phyloP scores from a whole-genome alignment of 2,797 vertebrate species.

The Falco columbarius region DNA sequence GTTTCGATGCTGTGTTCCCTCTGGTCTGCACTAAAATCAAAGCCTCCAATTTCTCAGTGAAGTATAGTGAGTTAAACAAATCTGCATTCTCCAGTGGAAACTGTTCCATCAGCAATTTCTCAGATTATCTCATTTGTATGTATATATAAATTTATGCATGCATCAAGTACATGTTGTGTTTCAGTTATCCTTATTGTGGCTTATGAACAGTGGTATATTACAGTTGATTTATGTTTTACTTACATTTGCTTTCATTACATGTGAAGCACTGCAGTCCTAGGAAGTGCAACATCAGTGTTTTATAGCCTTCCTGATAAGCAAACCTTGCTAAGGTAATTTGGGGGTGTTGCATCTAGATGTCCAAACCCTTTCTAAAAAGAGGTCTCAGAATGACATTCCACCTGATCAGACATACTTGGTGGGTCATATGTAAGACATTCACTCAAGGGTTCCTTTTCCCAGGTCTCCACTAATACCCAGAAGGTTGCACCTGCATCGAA shows the following conservation, averaged over 20 bases:
- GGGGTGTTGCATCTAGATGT: background rate
- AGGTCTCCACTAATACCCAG: constrained; percentile 79
- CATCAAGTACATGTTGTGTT: background rate
- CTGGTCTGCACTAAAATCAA: background rate
- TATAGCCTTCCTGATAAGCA: background rate
- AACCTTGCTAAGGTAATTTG: background rate
- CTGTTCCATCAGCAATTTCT: background rate
- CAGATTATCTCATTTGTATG: background rate
- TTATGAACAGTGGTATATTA: background rate
- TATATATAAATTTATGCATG: background rate
- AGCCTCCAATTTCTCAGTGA: background rate
- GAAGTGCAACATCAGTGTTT: background rate
- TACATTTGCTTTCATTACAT: background rate
- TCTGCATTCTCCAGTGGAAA: background rate
- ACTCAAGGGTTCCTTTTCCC: constrained; percentile 1
- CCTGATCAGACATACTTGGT: background rate
- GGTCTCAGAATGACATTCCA: background rate
- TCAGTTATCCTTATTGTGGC: background rate
- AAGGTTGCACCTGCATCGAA: constrained; percentile 77
- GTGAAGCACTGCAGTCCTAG: background rate
- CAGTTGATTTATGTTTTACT: background rate
- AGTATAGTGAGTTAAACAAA: background rate
- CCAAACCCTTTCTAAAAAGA: background rate
- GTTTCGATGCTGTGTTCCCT: background rate
- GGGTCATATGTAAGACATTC: background rate